A percentile compares a stretch with the other conserved stretches of the same genome.
phyloP scores from a whole-genome alignment of 2,797 vertebrate species.

The Pyrocephalus nanus region DNA sequence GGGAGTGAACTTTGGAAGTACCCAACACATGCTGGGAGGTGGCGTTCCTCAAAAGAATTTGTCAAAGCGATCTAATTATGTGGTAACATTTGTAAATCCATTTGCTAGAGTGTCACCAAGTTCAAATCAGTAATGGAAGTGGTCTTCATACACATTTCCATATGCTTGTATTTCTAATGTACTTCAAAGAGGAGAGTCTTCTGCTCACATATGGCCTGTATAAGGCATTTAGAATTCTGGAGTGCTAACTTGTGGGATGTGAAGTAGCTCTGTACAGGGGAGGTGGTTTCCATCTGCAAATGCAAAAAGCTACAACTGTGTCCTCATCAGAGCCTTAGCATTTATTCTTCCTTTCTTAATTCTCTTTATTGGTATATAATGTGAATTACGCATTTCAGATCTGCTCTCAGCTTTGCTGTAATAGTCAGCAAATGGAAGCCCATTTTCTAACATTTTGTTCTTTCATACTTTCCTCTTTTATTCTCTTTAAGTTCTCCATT shows the following conservation, averaged over 20 bases:
- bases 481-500: neutral
- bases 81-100: conserved; percentile 3
- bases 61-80: neutral
- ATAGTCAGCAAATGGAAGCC: neutral
- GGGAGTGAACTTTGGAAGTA: neutral
- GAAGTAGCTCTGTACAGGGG: neutral
- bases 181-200: neutral
- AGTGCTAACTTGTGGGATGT: neutral
- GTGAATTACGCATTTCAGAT: neutral
- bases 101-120: neutral
- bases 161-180: neutral
- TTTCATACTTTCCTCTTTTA: neutral
- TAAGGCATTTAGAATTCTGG: neutral
- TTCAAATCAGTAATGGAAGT: neutral
- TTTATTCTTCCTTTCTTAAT: neutral
- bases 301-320: neutral
- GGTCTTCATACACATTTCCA: neutral
- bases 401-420: neutral
- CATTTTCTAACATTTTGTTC: neutral
- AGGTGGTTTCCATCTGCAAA: neutral
- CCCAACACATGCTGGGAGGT: neutral
- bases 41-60: neutral
- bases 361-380: neutral
- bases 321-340: neutral
- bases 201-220: neutral